Evolutionary conservation across 2,113 vertebrate species (phyloP), one percentile per base, ranked within the genome.

Genomic region (Oceanodroma tethys): DNA sequence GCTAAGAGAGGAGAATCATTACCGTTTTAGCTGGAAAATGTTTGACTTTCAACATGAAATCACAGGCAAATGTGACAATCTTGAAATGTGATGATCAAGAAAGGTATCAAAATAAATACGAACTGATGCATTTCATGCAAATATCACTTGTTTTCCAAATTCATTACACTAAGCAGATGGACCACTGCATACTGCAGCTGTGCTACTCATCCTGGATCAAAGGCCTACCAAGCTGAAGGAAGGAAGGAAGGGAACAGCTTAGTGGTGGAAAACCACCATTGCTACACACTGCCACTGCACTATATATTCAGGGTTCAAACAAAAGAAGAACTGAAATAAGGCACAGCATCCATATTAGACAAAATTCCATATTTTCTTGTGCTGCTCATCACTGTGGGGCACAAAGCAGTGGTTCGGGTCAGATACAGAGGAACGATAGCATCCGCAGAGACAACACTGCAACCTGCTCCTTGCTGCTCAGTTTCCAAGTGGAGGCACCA

Each of bases 361-460:
- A 81, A 67, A 81, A 75, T 9, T 30, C 59, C 55, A 32, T 19
- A 40, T 72, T 89, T 91, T 65, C 62, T 84, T 40, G 26, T n/a
- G 52, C 52, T 84, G 43, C 80, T 63, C 5, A 1, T 81, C 42
- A 27, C 11, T 29, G 7, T 2, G 10, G 18, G 4, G 9, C 27
- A 86, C 50, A 52, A 50, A 91, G 63, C 42, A 70, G 45, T 1
- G 1, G 11, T 32, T 88, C 83, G 67, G 63, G n/a, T 43, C 36
- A 60, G 29, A 72, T 13, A 38, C 27, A 70, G 19, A 7, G 16
- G 48, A 59, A 47, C 5, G 47, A 9, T 1, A 82, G 8, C 15
- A 47, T 52, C 25, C 0, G 0, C 23, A 87, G 23, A 48, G 45
- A 81, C 25, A 85, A 42, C 8, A 40, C 20, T 17, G 36, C 38